Percentiles rank a stretch among this genome's conserved stretches.
Conservation (phyloP, 2,113 vertebrate genomes). For the Sakesphorus luctuosus region DNA sequence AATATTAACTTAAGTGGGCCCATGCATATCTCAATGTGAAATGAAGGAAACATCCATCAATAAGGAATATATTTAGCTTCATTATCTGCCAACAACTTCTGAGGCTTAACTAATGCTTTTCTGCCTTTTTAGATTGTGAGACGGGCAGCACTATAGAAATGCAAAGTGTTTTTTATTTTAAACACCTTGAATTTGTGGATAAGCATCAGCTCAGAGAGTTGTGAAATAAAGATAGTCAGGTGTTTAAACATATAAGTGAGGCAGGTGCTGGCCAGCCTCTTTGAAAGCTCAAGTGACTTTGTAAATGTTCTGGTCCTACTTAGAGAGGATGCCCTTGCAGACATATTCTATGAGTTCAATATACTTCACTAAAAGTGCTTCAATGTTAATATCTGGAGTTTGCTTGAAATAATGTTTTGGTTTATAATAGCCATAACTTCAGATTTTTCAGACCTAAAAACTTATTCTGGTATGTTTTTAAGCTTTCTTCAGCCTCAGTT, state of each 20-base stretch:
- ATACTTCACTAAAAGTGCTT: neutral
- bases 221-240: neutral
- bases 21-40: neutral
- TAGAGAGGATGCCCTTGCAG: neutral
- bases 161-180: neutral
- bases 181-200: neutral
- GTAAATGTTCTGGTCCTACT: neutral
- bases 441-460: neutral
- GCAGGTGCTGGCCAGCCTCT: neutral
- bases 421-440: neutral
- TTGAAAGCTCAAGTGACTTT: neutral
- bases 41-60: neutral
- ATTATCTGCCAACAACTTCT: conserved; percentile 5
- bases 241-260: neutral
- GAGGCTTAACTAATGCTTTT: conserved; percentile 18
- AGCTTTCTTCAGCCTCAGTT: neutral
- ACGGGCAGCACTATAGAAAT: conserved; percentile 6
- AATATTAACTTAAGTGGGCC: neutral
- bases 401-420: neutral
- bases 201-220: neutral
- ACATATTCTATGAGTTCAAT: neutral
- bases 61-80: conserved; percentile 27
- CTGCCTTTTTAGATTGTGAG: conserved; percentile 29
- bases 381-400: neutral
- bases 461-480: neutral